Evolutionary conservation across 1,140 invertebrate species (phyloP).

Genomic region (Leptinotarsa texana): DNA sequence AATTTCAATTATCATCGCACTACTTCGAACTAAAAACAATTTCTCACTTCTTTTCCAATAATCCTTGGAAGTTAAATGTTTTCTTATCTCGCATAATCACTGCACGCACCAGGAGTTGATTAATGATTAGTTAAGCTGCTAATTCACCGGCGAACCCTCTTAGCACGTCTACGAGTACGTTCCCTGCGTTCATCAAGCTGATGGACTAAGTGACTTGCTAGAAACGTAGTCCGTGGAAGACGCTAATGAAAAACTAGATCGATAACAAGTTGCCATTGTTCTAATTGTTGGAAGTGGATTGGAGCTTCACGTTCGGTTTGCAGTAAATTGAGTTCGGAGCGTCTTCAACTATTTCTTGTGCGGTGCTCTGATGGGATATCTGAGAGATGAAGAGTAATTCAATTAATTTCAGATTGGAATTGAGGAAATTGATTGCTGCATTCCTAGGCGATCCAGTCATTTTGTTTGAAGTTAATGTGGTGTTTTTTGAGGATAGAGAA

Average conservation of each 20-base stretch:
- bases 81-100: constrained; percentile 5
- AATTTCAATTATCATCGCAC: too few species aligned
- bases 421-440: too few species aligned
- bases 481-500: too few species aligned
- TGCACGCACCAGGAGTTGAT: neutral
- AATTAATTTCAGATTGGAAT: neutral
- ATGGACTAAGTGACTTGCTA: constrained; percentile 12
- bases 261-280: neutral
- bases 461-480: too few species aligned
- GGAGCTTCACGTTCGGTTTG: neutral
- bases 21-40: neutral
- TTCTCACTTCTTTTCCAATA: neutral
- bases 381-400: neutral
- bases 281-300: constrained; percentile 1
- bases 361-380: too few species aligned
- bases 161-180: constrained; percentile 7
- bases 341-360: neutral
- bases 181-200: neutral
- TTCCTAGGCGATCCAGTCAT: too few species aligned
- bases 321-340: neutral
- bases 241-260: neutral
- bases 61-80: neutral
- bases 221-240: constrained; percentile 4
- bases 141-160: constrained; percentile 12
- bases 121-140: constrained; percentile 7